phyloP scores from a whole-genome alignment of 1,140 invertebrate species.

The Panulirus ornatus region DNA sequence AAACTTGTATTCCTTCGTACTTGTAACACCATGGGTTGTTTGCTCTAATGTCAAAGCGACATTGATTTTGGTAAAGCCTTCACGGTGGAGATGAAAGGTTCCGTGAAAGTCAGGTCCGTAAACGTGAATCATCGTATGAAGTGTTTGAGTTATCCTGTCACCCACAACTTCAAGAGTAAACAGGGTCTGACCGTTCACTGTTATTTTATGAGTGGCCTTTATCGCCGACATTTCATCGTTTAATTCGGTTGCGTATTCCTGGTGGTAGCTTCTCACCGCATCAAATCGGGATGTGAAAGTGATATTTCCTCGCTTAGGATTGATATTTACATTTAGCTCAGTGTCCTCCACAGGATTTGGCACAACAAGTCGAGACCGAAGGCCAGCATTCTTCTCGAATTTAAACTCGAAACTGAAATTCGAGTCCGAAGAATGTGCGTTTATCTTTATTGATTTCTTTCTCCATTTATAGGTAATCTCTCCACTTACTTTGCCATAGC shows the following conservation, averaged over 20 bases:
- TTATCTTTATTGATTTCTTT: slow-evolving; percentile 9
- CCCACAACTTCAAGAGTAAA: slow-evolving; percentile 57
- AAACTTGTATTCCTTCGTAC: slow-evolving; percentile 39
- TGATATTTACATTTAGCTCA: slow-evolving; percentile 22
- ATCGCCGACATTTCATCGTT: neutral
- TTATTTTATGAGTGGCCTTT: neutral
- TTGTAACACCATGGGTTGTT: neutral
- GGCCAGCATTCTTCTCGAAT: neutral
- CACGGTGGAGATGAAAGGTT: slow-evolving; percentile 54
- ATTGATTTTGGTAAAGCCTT: slow-evolving; percentile 46
- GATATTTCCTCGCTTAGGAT: slow-evolving; percentile 1
- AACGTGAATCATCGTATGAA: slow-evolving; percentile 48
- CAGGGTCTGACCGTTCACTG: slow-evolving; percentile 51
- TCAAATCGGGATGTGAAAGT: slow-evolving; percentile 49
- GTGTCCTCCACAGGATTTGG: slow-evolving; percentile 56
- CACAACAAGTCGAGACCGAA: slow-evolving; percentile 45
- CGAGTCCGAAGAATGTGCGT: slow-evolving; percentile 42
- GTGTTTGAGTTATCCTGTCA: neutral
- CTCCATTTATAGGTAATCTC: slow-evolving; percentile 24
- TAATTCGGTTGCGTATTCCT: slow-evolving; percentile 27
- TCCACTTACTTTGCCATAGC: slow-evolving; percentile 3
- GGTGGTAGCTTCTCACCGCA: slow-evolving; percentile 17
- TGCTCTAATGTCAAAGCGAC: slow-evolving; percentile 41
- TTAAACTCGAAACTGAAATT: slow-evolving; percentile 41
- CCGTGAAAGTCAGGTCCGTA: slow-evolving; percentile 34